A percentile compares a stretch with the other conserved stretches of the same genome.
Conservation (phyloP, 2,113 vertebrate species). For the Pseudorectes ferrugineus region DNA sequence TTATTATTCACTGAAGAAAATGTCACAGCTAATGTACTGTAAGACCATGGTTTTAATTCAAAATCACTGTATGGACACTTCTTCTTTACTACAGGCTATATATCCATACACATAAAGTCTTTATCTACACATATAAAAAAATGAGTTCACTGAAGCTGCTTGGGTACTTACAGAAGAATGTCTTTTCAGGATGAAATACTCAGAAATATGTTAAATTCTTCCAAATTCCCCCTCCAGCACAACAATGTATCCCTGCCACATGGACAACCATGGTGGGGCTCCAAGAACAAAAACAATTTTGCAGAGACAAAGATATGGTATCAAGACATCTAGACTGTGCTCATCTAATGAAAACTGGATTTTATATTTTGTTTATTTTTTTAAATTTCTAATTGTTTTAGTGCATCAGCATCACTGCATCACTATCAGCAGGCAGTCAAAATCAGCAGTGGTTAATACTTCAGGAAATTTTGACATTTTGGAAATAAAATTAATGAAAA, state of each 20-base stretch:
- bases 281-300: neutral
- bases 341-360: neutral
- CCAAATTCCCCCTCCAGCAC: neutral
- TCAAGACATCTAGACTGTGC: neutral
- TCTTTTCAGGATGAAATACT: neutral
- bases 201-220: neutral
- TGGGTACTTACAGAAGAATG: neutral
- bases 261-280: neutral
- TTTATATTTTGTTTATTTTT: neutral
- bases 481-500: neutral
- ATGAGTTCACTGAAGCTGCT: neutral
- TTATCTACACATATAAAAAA: neutral
- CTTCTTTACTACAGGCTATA: neutral
- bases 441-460: neutral
- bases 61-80: neutral
- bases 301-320: neutral
- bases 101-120: neutral
- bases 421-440: neutral
- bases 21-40: constrained; percentile 26
- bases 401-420: neutral
- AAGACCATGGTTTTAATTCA: neutral
- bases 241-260: neutral
- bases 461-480: neutral
- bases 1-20: constrained; percentile 15
- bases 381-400: neutral